Conservation (phyloP, 2,888 invertebrate species). For the Cistogaster globosa region DNA sequence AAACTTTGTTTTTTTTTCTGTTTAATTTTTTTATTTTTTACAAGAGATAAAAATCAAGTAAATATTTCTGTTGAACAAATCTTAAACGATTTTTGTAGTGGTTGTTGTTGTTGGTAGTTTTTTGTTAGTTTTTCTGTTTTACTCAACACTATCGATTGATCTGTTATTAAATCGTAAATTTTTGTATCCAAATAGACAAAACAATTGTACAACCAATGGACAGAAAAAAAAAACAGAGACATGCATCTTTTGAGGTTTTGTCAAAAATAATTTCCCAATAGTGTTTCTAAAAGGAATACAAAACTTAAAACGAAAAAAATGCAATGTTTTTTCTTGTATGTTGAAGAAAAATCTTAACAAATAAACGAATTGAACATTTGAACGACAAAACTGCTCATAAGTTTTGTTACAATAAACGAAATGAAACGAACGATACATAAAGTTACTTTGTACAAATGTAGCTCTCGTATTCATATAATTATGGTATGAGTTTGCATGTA, state of each 20-base stretch:
- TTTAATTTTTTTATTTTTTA: constrained; percentile 5
- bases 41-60: constrained; percentile 61
- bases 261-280: constrained; percentile 68
- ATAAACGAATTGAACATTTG: constrained; percentile 16
- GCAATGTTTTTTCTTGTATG: background rate
- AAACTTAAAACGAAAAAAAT: constrained; percentile 14
- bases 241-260: constrained; percentile 66
- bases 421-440: constrained; percentile 25
- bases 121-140: constrained; percentile 43
- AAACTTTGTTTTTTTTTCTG: constrained; percentile 12
- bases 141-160: constrained; percentile 63
- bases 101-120: background rate
- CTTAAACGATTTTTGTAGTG: constrained; percentile 34
- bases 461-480: constrained; percentile 3
- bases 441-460: constrained; percentile 26
- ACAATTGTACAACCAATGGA: constrained; percentile 61
- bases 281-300: constrained; percentile 60
- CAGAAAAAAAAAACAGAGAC: constrained; percentile 38
- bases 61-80: constrained; percentile 64
- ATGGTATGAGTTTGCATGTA: background rate
- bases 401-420: constrained; percentile 21
- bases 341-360: constrained; percentile 17
- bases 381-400: constrained; percentile 40
- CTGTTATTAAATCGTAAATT: constrained; percentile 65
- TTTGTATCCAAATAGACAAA: constrained; percentile 57